phyloP scores from a whole-genome alignment of 2,797 vertebrate genomes.

The Lepus oiostolus region DNA sequence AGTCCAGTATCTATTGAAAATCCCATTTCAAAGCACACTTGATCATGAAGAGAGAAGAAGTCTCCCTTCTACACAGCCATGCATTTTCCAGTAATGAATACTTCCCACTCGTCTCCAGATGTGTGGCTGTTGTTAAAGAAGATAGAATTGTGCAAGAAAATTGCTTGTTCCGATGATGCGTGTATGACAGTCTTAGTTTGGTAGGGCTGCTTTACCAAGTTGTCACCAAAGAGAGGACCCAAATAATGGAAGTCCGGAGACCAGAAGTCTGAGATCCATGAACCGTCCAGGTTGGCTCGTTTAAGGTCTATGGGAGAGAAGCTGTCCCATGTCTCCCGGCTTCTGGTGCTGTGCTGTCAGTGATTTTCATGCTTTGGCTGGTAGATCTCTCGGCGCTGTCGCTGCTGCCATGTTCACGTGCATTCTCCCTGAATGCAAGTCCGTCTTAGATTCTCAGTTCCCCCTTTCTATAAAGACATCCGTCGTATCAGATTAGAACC shows the following conservation, averaged over 20 bases:
- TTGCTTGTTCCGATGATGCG: neutral
- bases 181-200: neutral
- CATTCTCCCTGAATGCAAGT: neutral
- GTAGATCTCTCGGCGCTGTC: fast-evolving
- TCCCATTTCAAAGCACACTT: neutral
- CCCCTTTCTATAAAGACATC: neutral
- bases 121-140: neutral
- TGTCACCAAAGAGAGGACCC: neutral
- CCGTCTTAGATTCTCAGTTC: neutral
- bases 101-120: neutral
- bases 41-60: neutral
- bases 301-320: neutral
- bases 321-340: neutral
- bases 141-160: neutral
- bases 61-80: neutral
- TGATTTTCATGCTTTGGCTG: neutral
- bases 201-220: neutral
- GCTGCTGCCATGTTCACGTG: neutral
- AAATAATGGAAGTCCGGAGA: neutral
- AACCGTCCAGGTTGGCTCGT: neutral
- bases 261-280: neutral
- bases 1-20: neutral
- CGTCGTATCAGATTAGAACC: neutral
- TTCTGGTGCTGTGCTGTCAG: neutral
- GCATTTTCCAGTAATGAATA: constrained; percentile 4